Base-by-base conservation (phyloP, 2,113 vertebrate species). In the Hemiscyllium ocellatum region DNA sequence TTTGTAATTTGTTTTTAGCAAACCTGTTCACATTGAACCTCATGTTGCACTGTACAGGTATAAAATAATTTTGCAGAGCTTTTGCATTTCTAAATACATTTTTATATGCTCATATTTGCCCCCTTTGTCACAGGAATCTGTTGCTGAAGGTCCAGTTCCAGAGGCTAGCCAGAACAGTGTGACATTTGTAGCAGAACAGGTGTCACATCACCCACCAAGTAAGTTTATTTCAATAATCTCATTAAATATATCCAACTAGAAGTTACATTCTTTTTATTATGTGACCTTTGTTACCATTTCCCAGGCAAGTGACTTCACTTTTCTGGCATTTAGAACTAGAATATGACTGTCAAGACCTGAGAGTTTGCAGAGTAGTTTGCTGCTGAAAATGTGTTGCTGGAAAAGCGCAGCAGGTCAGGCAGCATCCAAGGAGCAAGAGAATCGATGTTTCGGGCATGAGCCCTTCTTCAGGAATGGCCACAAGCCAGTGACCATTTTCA, bases 191-290 rank as follows among this genome's bases (percentile, higher is more conserved):
- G 98, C 99, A 96, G 99, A 99, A 97, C 99, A 99, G 98, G 99
- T 99, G 97, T 99, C 99, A 96, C 99, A 99, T 97, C 99, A 99
- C 96, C 99, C 99, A 80, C 99, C 99, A 96, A 99, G 99, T 99
- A 97, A 98, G 99, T 98, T 65, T 95, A 76, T 95, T 29, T 72
- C 69, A 95, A 69, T 95, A 76, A 95, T 95, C 42, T 2, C 24
- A 5, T 52, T 72, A 72, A 95, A 1, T 3, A 29, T 72, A 69
- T 52, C 47, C 24, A 72, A 76, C 24, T 50, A 1, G 3, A 72
- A 29, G 2, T 72, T 76, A 37, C 33, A 33, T 95, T 95, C 10
- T 29, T 91, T 94, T 69, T 72, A 76, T 72, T 76, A 76, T 76
- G 20, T 50, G 66, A 72, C 20, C 93, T 47, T 72, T 95, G 42